Conservation (phyloP, 2,888 invertebrate species). For the Dicycla oo region DNA sequence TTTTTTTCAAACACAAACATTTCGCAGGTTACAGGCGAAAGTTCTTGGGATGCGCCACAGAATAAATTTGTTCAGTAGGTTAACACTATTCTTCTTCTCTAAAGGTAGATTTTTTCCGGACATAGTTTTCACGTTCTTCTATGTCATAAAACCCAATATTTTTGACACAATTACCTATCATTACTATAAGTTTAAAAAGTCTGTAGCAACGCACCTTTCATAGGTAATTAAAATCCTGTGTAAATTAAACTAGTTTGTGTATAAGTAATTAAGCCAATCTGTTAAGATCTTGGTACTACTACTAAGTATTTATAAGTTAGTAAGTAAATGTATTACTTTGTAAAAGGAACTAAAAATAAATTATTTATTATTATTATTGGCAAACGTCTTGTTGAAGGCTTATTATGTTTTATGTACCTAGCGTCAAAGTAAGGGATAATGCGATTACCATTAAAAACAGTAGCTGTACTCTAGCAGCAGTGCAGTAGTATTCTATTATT, state of each 20-base stretch:
- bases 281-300: no score
- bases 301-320: no score
- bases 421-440: neutral
- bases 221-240: no score
- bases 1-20: constrained; percentile 42
- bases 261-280: no score
- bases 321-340: no score
- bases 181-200: no score
- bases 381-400: neutral
- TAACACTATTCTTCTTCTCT: neutral
- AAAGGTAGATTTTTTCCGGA: neutral
- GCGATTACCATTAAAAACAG: neutral
- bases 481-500: neutral
- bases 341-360: no score
- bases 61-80: constrained; percentile 6
- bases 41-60: constrained; percentile 6
- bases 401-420: neutral
- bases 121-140: neutral
- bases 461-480: neutral
- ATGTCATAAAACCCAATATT: neutral
- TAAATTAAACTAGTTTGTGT: no score
- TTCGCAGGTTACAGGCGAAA: constrained; percentile 6
- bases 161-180: neutral
- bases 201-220: no score
- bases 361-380: no score